A percentile compares a stretch with the other conserved stretches of the same genome.
Conservation (phyloP, 2,797 vertebrate genomes). For the Parauchenoglanis punctatus region DNA sequence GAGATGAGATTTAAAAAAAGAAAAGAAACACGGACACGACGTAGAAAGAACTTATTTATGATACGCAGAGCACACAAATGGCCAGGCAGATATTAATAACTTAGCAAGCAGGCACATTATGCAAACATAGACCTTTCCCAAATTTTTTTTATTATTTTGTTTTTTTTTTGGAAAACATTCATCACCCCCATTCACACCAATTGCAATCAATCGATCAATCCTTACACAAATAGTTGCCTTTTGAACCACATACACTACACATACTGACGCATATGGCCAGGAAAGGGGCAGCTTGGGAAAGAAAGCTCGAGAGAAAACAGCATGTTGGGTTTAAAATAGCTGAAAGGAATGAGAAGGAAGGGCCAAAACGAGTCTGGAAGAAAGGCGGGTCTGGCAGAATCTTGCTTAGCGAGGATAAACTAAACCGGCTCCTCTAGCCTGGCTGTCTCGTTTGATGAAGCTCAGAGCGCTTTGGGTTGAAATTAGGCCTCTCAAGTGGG, state of each 20-base stretch:
- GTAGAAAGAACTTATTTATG: conserved; percentile 89
- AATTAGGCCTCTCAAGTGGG: conserved; percentile 50
- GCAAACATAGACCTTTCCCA: conserved; percentile 83
- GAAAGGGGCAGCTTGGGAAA: conserved; percentile 46
- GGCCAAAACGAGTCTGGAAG: conserved; percentile 49
- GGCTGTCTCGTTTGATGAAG: conserved; percentile 54
- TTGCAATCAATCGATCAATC: conserved; percentile 46
- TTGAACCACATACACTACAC: conserved; percentile 52
- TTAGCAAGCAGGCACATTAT: conserved; percentile 89
- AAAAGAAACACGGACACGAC: conserved; percentile 69
- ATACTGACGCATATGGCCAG: conserved; percentile 26
- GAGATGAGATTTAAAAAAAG: conserved; percentile 44
- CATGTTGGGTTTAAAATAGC: conserved; percentile 60
- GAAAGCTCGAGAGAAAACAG: conserved; percentile 51
- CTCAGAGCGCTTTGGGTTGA: conserved; percentile 47
- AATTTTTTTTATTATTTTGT: conserved; percentile 16
- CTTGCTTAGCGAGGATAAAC: conserved; percentile 34
- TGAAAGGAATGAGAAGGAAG: conserved; percentile 56
- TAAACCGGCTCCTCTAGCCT: conserved; percentile 54
- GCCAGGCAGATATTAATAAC: conserved; percentile 81
- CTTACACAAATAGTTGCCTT: conserved; percentile 64
- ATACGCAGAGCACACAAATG: conserved; percentile 89
- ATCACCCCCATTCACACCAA: conserved; percentile 42
- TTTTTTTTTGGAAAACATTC: conserved; percentile 26
- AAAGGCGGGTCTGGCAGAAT: conserved; percentile 50